Evolutionary conservation across 2,797 vertebrate species (phyloP).

Genomic region (Neoniphon sammara): DNA sequence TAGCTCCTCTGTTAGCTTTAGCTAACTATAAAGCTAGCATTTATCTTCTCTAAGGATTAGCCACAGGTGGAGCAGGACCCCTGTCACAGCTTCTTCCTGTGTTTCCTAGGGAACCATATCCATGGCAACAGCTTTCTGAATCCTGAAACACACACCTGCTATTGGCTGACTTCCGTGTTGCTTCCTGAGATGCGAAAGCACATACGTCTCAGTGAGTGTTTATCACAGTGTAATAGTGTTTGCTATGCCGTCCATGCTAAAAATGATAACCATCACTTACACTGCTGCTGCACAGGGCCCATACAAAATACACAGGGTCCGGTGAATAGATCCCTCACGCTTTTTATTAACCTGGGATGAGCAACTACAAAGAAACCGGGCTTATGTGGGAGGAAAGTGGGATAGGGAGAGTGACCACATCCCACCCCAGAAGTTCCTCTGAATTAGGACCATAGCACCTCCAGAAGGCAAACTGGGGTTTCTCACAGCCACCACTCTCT

Average conservation of each 20-base stretch:
- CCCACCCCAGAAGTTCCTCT: no score
- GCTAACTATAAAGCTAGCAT: neutral
- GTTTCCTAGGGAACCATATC: slow-evolving; percentile 80
- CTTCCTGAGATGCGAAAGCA: slow-evolving; percentile 38
- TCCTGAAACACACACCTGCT: slow-evolving; percentile 73
- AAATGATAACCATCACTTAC: no score
- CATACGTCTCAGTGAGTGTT: slow-evolving; percentile 18
- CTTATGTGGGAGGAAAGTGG: neutral
- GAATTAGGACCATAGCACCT: no score
- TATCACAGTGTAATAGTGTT: no score
- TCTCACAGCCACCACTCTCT: no score
- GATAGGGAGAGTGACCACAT: neutral
- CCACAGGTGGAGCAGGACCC: slow-evolving; percentile 82
- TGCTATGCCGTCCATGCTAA: no score
- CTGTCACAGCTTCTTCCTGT: slow-evolving; percentile 77
- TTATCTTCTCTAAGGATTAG: slow-evolving; percentile 62
- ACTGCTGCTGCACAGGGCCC: no score
- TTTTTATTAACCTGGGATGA: slow-evolving; percentile 10
- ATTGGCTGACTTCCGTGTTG: slow-evolving; percentile 58
- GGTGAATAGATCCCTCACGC: neutral
- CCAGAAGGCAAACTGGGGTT: no score
- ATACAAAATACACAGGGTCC: no score
- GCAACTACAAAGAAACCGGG: neutral
- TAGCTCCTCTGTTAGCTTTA: slow-evolving; percentile 1
- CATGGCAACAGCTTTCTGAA: slow-evolving; percentile 81